Percentiles rank a stretch among this genome's conserved stretches.
phyloP scores from a whole-genome alignment of 2,797 vertebrate species.

The Falco naumanni region DNA sequence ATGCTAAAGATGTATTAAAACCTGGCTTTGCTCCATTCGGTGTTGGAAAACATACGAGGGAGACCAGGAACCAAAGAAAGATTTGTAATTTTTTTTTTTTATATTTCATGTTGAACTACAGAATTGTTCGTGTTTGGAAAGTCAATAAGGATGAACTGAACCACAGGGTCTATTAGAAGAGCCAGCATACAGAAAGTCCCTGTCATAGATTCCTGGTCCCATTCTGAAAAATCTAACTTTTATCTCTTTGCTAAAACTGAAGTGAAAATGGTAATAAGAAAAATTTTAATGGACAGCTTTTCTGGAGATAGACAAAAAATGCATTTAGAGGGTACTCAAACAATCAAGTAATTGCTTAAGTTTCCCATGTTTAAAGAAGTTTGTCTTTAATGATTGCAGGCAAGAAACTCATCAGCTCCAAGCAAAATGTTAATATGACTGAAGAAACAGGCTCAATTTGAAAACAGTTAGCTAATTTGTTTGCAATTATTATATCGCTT shows the following conservation, averaged over 20 bases:
- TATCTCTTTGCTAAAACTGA: neutral
- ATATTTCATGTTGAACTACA: fast-evolving
- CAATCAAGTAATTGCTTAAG: neutral
- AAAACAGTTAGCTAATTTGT: neutral
- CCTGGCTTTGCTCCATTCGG: fast-evolving
- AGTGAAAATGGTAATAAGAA: neutral
- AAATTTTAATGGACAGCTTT: neutral
- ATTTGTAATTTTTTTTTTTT: neutral
- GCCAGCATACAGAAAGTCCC: fast-evolving
- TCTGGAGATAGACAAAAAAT: neutral
- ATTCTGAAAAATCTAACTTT: neutral
- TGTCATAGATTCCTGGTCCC: too few relatives aligned
- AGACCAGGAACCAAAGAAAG: neutral
- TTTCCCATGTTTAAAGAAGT: neutral
- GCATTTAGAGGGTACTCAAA: neutral
- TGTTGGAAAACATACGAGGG: neutral
- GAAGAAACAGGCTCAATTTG: neutral
- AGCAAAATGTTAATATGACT: neutral
- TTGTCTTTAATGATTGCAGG: neutral
- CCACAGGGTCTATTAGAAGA: neutral
- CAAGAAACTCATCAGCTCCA: neutral
- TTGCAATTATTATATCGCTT: neutral
- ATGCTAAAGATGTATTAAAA: neutral
- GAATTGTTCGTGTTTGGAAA: fast-evolving
- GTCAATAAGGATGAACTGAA: neutral